Base-by-base conservation (phyloP, 2,797 vertebrate species). In the Sardinella longiceps region DNA sequence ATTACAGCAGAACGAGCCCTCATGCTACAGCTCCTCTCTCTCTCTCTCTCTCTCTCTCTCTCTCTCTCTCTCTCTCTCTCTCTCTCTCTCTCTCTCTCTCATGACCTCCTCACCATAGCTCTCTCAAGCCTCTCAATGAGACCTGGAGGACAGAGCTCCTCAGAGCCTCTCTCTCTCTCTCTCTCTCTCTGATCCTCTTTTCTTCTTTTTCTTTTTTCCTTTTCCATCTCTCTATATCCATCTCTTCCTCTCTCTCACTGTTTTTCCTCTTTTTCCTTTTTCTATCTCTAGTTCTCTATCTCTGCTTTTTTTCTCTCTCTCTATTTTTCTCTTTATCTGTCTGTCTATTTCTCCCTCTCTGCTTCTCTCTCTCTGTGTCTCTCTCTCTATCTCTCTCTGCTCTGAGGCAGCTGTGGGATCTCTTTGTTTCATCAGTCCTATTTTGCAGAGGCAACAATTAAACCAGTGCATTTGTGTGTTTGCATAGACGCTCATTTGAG, bases 401-500 rank as follows among this genome's bases (percentile, higher is more conserved):
- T 30, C 28, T 70, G 30, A 60, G 56, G 56, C 56, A 60, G 23
- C 56, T 60, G 56, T 60, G 56, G 23, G 56, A 60, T 60, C 56
- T 25, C 23, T 25, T n/a, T 25, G n/a, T n/a, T 60, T n/a, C 56
- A 25, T 60, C 56, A 60, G 33, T 5, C 70, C 39, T 4, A 15
- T 43, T 77, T 77, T 20, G 37, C 33, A 18, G 37, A 43, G 39
- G 70, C 37, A 43, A 20, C 33, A 77, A 77, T 77, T 77, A 43
- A 43, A 77, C 33, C 33, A 37, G 25, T 39, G 37, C 37, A 10
- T 77, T 77, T 77, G 15, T 77, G 70, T 77, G 70, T 77, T 43
- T 63, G 77, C 37, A 80, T 48, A 63, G 58, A 84, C 7, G 77
- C 51, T 84, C 37, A 28, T 77, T 77, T 77, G 70, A 39, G 70